Conservation (phyloP, 1,140 invertebrate genomes). For the Phthorimaea operculella region DNA sequence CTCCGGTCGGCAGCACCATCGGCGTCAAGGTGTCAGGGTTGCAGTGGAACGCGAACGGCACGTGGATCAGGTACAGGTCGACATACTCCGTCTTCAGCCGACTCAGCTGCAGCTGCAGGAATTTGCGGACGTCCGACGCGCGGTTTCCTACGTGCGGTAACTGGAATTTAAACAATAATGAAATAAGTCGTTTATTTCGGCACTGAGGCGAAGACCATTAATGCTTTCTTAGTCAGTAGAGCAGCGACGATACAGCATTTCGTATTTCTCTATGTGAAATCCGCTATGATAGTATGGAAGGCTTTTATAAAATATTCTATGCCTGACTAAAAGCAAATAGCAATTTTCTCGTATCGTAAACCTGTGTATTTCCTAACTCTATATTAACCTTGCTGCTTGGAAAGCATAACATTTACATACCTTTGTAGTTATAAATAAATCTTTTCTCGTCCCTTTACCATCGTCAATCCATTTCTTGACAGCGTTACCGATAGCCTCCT, state of each 20-base stretch:
- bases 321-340: no score
- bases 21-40: conserved; percentile 60
- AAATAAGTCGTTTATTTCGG: no score
- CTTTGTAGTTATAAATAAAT: conserved; percentile 87
- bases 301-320: no score
- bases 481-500: conserved; percentile 80
- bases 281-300: no score
- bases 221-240: no score
- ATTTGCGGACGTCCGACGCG: conserved; percentile 77
- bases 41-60: conserved; percentile 77
- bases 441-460: conserved; percentile 78
- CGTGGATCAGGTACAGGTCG: conserved; percentile 87
- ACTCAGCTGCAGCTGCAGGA: conserved; percentile 77
- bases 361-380: no score
- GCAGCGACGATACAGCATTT: no score
- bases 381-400: no score
- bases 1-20: conserved; percentile 68
- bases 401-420: conserved; percentile 62
- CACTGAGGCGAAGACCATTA: no score
- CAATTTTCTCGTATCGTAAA: no score
- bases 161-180: conserved; percentile 38
- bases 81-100: conserved; percentile 83
- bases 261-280: no score
- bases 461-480: conserved; percentile 79
- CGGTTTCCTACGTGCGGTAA: conserved; percentile 73